phyloP scores from a whole-genome alignment of 2,797 vertebrate genomes.

The Natrix natrix region DNA sequence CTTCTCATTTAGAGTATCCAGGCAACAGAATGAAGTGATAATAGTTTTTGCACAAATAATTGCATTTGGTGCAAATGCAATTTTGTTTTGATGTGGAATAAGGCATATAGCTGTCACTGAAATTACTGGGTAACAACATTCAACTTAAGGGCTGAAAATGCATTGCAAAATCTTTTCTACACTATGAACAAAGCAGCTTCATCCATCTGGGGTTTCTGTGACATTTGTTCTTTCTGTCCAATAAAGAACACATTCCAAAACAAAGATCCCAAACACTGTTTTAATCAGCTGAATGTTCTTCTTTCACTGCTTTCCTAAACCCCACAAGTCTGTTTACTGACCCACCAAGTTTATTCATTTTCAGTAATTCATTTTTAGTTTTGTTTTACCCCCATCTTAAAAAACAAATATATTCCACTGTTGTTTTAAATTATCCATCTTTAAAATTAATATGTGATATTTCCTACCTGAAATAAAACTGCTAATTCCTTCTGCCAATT shows the following conservation, averaged over 20 bases:
- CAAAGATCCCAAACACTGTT: constrained; percentile 1
- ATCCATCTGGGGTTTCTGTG: background rate
- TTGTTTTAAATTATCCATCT: constrained; percentile 30
- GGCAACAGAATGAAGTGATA: too few relatives aligned
- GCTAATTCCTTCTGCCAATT: constrained; percentile 33
- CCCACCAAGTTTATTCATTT: constrained; percentile 30
- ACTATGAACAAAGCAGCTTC: background rate
- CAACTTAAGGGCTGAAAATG: background rate
- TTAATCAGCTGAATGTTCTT: constrained; percentile 28
- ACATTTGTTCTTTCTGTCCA: background rate
- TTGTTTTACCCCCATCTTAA: constrained; percentile 23
- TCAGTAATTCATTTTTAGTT: background rate
- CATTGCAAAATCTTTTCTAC: background rate
- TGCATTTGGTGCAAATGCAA: too few relatives aligned
- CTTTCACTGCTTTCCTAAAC: constrained; percentile 34
- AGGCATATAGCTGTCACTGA: background rate
- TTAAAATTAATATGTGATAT: constrained; percentile 6
- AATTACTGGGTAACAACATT: background rate
- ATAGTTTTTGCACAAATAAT: too few relatives aligned
- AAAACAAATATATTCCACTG: background rate
- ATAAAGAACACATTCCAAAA: constrained; percentile 20
- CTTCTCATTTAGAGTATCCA: too few relatives aligned
- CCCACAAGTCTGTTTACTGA: background rate
- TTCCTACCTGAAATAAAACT: constrained; percentile 38
- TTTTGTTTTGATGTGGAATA: too few relatives aligned